Conservation (phyloP, 2,797 vertebrate species). For the Microcaecilia unicolor region DNA sequence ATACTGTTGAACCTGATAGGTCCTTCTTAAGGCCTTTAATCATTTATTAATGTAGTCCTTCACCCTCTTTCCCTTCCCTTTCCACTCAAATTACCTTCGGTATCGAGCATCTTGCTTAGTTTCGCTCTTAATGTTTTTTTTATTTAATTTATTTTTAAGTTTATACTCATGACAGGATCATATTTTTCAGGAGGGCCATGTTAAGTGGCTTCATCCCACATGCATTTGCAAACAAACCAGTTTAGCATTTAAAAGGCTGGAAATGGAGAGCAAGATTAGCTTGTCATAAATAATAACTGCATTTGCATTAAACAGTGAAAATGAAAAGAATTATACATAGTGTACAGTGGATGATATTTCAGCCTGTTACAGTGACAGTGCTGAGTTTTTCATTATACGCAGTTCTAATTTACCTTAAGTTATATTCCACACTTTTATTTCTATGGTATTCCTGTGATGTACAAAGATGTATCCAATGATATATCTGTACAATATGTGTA, state of each 20-base stretch:
- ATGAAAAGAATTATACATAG: conserved; percentile 15
- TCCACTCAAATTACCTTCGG: conserved; percentile 65
- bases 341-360: conserved; percentile 24
- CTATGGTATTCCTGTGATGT: too few species aligned
- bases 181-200: conserved; percentile 35
- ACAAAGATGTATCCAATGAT: conserved; percentile 33
- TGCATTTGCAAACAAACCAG: conserved; percentile 23
- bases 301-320: conserved; percentile 17
- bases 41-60: conserved; percentile 67
- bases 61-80: conserved; percentile 26
- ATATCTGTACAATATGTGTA: conserved; percentile 41
- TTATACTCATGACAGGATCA: too few species aligned
- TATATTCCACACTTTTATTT: conserved; percentile 28
- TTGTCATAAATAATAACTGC: conserved; percentile 26
- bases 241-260: conserved; percentile 13
- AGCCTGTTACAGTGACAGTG: conserved; percentile 3
- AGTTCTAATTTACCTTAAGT: conserved; percentile 31
- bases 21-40: conserved; percentile 67
- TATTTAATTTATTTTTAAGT: conserved; percentile 74
- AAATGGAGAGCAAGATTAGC: conserved; percentile 11
- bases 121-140: conserved; percentile 74
- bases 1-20: conserved; percentile 62
- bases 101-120: conserved; percentile 66
- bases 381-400: conserved; percentile 21
- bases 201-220: conserved; percentile 30